A percentile compares a stretch with the other conserved stretches of the same genome.
These are phyloP conservation scores for Apteryx mantelli DNA, from an alignment of 2,113 vertebrate genomes.

Conservation along the genomic window DNA sequence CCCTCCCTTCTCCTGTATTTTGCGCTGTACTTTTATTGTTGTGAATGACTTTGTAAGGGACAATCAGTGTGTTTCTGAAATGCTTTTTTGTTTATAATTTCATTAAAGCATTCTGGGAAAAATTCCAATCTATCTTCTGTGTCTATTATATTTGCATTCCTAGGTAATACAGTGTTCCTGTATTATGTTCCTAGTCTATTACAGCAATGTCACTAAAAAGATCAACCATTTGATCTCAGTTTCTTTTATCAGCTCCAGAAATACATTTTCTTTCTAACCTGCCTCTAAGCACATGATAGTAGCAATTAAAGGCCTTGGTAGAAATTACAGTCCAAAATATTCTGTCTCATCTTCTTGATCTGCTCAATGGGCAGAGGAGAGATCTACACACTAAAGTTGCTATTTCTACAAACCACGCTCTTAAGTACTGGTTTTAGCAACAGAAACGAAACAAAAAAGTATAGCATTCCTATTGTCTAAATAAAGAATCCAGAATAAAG, in stretches of 20 bases:
- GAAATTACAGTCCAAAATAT: background rate
- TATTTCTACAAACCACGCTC: background rate
- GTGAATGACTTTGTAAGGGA: background rate
- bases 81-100: background rate
- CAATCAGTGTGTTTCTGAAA: background rate
- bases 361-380: background rate
- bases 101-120: conserved; percentile 9
- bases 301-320: background rate
- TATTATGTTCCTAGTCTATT: background rate
- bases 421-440: background rate
- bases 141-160: background rate
- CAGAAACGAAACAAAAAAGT: background rate
- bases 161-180: background rate
- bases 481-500: background rate
- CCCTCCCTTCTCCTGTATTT: background rate
- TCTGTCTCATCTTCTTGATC: background rate
- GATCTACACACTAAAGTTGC: background rate
- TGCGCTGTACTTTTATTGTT: background rate
- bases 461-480: background rate
- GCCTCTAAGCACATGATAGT: background rate
- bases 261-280: background rate
- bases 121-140: background rate
- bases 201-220: background rate
- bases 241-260: conserved; percentile 9
- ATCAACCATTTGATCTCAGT: background rate